Base-by-base conservation (phyloP, 2,888 invertebrate species). In the Acrobasis consociella region DNA sequence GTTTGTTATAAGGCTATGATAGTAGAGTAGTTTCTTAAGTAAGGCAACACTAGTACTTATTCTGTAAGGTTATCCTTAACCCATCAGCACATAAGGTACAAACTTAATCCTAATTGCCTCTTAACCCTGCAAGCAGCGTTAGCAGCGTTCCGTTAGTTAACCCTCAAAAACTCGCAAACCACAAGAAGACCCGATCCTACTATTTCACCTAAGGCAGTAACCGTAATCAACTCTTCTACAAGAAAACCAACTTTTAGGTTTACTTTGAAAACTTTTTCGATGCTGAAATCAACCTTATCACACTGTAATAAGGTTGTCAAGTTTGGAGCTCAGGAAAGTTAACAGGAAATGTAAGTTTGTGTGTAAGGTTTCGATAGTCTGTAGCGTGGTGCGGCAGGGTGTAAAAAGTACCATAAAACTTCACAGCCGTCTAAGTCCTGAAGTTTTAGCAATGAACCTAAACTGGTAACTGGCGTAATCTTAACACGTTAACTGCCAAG, bases 361-460 rank as follows among this genome's bases (percentile, higher is more conserved):
- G 65, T 62, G 64, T 64, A 63, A 65, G 61, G 64, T 62, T 65
- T 62, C 63, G 68, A 69, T 72, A 68, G 70, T 66, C 73, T 72
- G 72, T 72, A 71, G 69, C 72, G 70, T 62, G 66, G 69, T 72
- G 68, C 77, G 76, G 71, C 78, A 71, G 80, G 80, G 75, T 82
- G 83, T 83, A 86, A 86, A 86, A 87, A 85, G 76, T 79, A 75
- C 77, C 73, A 80, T 87, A 87, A 87, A 86, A 87, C 72, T 77
- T 78, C 82, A 85, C 81, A 82, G 80, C 79, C 76, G 67, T 72
- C 80, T 81, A 83, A 85, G 82, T 79, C 80, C 56, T 38, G 59
- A 62, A 68, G 62, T 68, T 66, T 64, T 64, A 67, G 72, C 70
- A 67, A 69, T 73, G 73, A 77, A 73, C 72, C 70, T 73, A 72